A percentile compares a stretch with the other conserved stretches of the same genome.
phyloP scores from a whole-genome alignment of 2,113 vertebrate species.

The Dasyornis broadbenti region DNA sequence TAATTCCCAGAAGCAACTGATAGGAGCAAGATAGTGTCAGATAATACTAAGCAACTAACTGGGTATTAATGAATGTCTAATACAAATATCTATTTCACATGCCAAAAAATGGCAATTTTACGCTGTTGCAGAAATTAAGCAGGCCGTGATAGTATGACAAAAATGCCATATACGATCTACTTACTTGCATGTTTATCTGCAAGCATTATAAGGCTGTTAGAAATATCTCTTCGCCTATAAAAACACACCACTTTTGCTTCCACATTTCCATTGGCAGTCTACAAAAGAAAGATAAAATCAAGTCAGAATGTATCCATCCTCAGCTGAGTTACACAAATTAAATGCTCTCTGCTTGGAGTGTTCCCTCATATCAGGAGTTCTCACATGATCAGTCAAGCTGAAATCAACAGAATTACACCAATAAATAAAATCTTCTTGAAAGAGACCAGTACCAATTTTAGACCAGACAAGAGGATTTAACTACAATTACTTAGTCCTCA shows the following conservation, averaged over 20 bases:
- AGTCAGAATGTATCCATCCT: neutral
- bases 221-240: slow-evolving; percentile 96
- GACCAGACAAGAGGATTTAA: neutral
- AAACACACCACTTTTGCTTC: slow-evolving; percentile 99
- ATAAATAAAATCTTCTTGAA: neutral
- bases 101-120: neutral
- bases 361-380: neutral
- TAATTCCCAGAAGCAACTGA: neutral
- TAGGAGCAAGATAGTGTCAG: neutral
- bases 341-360: neutral
- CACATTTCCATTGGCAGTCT: slow-evolving; percentile 96
- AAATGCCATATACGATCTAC: slow-evolving; percentile 44
- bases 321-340: neutral
- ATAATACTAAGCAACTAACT: neutral
- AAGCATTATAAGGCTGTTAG: slow-evolving; percentile 96
- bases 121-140: neutral
- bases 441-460: neutral
- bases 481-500: neutral
- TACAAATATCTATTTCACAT: neutral
- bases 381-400: neutral
- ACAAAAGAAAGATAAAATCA: slow-evolving; percentile 66
- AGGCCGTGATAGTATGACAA: neutral
- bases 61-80: neutral
- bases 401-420: neutral
- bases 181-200: slow-evolving; percentile 98